Evolutionary conservation across 2,797 vertebrate species (phyloP), one percentile per base, ranked within the genome.

Genomic region (Triplophysa yarkandensis): DNA sequence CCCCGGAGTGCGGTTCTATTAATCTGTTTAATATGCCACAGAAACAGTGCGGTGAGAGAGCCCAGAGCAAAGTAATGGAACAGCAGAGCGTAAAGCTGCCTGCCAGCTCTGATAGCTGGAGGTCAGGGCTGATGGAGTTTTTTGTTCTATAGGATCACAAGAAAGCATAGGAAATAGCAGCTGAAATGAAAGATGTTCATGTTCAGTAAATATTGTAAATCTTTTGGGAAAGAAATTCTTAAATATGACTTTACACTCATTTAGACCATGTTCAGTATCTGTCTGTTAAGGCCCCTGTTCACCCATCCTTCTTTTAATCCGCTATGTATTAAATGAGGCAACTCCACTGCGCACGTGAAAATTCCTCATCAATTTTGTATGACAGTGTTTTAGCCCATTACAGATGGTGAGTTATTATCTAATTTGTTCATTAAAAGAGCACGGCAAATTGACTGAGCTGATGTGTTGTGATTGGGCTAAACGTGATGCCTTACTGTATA

Each of bases 11-110:
- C 82, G 17, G 67, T 87, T 76, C 79, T 83, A 85, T 90, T 88
- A 87, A 91, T 91, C 86, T 88, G 85, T 86, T 92, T 89, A 90
- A 90, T 89, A 83, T 86, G 84, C 85, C 81, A 55, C 87, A 84
- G 88, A 88, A 82, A 78, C 44, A 83, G 55, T 73, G 55, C 4
- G 72, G 81, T 77, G 66, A 80, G 68, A 86, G 58, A 76, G 80
- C 57, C 60, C 81, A 80, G 77, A 83, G 78, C 13, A 74, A 73
- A 63, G 83, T 86, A 81, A 81, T 86, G 76, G 86, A 85, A 83
- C 44, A 77, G 77, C 80, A 66, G n/a, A 2, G 52, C 57, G 76
- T 81, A 79, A 72, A 36, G 30, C 76, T 57, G 79, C 81, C 64
- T 80, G 44, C 77, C 60, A 58, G 81, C 79, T 50, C 28, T 84